A percentile compares a stretch with the other conserved stretches of the same genome.
These are phyloP conservation scores for Gulo gulo DNA, from an alignment of 2,113 vertebrate species.

Conservation along the genomic window DNA sequence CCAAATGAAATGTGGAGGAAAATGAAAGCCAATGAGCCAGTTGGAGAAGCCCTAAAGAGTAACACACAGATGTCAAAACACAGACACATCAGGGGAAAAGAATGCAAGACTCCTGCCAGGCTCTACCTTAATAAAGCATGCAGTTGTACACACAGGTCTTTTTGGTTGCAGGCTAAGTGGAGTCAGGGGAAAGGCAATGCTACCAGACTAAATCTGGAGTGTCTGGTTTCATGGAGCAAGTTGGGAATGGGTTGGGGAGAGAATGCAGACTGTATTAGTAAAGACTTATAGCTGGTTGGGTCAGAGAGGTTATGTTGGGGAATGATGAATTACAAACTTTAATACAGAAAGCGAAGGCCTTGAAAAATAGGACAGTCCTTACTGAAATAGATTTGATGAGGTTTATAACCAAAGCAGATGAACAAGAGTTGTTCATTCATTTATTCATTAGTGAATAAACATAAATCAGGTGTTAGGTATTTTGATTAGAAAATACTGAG, in stretches of 20 bases:
- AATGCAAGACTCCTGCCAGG: not conserved
- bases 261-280: not conserved
- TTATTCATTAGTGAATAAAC: not conserved
- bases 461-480: not conserved
- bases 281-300: not conserved
- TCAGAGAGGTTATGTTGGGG: not conserved
- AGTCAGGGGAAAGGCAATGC: not conserved
- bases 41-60: not conserved
- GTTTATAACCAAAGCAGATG: not conserved
- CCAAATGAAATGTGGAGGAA: not conserved
- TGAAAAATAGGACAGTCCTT: not conserved
- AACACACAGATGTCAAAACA: slow-evolving; percentile 32
- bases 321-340: not conserved
- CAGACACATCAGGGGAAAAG: not conserved
- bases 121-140: not conserved
- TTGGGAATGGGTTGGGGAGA: not conserved
- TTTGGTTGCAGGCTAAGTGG: not conserved
- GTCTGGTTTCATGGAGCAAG: not conserved
- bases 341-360: not conserved
- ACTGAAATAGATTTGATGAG: not conserved
- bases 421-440: not conserved
- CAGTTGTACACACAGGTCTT: not conserved
- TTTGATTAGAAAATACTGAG: not conserved
- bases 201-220: not conserved
- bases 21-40: slow-evolving; percentile 19